phyloP scores from a whole-genome alignment of 2,797 vertebrate species.

The Orestias chungarensis region DNA sequence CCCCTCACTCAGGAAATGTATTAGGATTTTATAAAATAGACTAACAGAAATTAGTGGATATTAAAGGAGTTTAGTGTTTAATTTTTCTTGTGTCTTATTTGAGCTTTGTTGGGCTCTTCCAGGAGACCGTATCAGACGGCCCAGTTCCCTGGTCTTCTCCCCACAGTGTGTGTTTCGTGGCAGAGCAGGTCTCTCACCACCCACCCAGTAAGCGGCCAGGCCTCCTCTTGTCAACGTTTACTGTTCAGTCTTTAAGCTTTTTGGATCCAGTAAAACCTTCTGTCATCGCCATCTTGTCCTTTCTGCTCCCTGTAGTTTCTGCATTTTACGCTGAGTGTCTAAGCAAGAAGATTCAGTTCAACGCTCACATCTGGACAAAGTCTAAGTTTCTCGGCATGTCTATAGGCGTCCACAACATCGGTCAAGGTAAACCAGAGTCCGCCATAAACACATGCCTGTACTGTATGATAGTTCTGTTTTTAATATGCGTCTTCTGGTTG shows the following conservation, averaged over 20 bases:
- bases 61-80: neutral
- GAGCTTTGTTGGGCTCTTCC: constrained; percentile 25
- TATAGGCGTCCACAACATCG: constrained; percentile 98
- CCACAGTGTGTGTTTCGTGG: constrained; percentile 93
- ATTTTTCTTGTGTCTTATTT: neutral
- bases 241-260: neutral
- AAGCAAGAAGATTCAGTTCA: constrained; percentile 97
- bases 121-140: constrained; percentile 92
- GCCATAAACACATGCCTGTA: neutral
- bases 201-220: constrained; percentile 90
- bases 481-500: constrained; percentile 9
- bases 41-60: neutral
- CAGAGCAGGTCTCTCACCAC: constrained; percentile 99
- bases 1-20: neutral
- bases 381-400: constrained; percentile 99
- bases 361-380: constrained; percentile 99
- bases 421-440: constrained; percentile 85
- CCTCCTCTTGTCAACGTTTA: constrained; percentile 3
- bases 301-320: constrained; percentile 85
- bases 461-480: neutral
- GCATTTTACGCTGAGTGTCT: constrained; percentile 98
- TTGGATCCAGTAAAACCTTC: neutral
- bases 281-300: neutral
- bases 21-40: neutral
- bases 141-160: constrained; percentile 91